A percentile compares a stretch with the other conserved stretches of the same genome.
phyloP scores from a whole-genome alignment of 2,797 vertebrate species.

The Coreius guichenoti region DNA sequence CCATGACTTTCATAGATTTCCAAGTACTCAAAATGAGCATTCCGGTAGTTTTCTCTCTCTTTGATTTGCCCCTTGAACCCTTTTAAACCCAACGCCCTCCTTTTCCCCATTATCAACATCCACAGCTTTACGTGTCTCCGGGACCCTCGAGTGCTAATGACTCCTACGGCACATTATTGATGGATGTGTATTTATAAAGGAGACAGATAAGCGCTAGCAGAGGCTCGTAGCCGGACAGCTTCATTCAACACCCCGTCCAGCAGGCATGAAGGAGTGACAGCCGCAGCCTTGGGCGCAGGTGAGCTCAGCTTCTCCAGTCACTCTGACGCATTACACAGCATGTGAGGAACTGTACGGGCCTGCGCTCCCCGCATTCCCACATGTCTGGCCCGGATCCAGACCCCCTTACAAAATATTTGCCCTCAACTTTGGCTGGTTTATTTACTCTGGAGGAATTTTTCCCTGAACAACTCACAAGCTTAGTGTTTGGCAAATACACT shows the following conservation, averaged over 20 bases:
- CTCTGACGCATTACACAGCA: slow-evolving; percentile 69
- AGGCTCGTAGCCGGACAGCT: slow-evolving; percentile 63
- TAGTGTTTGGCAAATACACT: slow-evolving; percentile 55
- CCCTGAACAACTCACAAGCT: slow-evolving; percentile 49
- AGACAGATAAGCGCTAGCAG: slow-evolving; percentile 74
- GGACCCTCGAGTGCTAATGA: slow-evolving; percentile 79
- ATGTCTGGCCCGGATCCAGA: slow-evolving; percentile 61
- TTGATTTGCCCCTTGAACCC: slow-evolving; percentile 80
- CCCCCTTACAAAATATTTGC: slow-evolving; percentile 52
- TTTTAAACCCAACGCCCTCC: slow-evolving; percentile 61
- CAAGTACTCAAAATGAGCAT: neutral
- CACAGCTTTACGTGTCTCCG: slow-evolving; percentile 1
- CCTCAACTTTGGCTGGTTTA: slow-evolving; percentile 44
- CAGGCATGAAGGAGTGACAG: slow-evolving; percentile 81
- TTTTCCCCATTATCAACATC: slow-evolving; percentile 71
- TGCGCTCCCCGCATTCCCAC: slow-evolving; percentile 28
- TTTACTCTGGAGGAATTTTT: slow-evolving; percentile 55
- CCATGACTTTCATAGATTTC: neutral
- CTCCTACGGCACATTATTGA: slow-evolving; percentile 81
- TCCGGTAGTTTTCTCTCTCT: slow-evolving; percentile 62
- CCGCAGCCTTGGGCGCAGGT: slow-evolving; percentile 76
- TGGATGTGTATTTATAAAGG: slow-evolving; percentile 83
- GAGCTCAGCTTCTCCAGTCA: slow-evolving; percentile 80
- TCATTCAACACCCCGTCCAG: slow-evolving; percentile 74
- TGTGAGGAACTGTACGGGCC: slow-evolving; percentile 59